phyloP scores from a whole-genome alignment of 2,888 invertebrate genomes.

The Pemphredon lugubris region DNA sequence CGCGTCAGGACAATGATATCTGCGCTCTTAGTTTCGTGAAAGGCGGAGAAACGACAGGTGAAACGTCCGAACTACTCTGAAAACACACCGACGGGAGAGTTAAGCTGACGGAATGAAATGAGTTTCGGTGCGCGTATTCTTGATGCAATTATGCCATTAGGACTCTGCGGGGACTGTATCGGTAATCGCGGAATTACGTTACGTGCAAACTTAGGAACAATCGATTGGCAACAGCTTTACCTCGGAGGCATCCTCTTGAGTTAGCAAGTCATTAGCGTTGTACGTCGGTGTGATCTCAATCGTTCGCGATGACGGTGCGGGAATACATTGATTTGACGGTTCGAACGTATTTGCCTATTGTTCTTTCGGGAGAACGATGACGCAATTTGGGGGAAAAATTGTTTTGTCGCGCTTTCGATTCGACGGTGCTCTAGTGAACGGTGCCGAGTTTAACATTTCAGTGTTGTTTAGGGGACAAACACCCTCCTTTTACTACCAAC shows the following conservation, averaged over 20 bases:
- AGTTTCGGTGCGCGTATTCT: conserved; percentile 3
- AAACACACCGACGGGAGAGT: neutral
- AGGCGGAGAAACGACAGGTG: conserved; percentile 28
- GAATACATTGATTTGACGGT: too few relatives aligned
- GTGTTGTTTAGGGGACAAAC: too few relatives aligned
- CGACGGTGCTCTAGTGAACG: too few relatives aligned
- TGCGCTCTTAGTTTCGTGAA: neutral
- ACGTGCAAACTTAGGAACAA: neutral
- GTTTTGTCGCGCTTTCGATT: too few relatives aligned
- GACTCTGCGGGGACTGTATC: neutral
- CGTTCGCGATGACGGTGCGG: neutral
- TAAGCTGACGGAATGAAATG: conserved; percentile 6
- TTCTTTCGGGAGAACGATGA: too few relatives aligned
- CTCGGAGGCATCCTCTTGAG: neutral
- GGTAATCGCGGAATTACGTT: conserved; percentile 8
- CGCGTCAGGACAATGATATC: neutral
- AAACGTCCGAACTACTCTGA: conserved; percentile 15
- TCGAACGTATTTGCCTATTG: too few relatives aligned
- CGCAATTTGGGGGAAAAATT: too few relatives aligned
- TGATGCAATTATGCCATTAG: neutral
- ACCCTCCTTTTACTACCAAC: too few relatives aligned
- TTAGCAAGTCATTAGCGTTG: neutral
- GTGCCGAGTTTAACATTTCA: too few relatives aligned
- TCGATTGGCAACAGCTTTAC: neutral
- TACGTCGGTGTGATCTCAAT: neutral